Conservation (phyloP, 2,888 invertebrate species). For the Phengaris arion region DNA sequence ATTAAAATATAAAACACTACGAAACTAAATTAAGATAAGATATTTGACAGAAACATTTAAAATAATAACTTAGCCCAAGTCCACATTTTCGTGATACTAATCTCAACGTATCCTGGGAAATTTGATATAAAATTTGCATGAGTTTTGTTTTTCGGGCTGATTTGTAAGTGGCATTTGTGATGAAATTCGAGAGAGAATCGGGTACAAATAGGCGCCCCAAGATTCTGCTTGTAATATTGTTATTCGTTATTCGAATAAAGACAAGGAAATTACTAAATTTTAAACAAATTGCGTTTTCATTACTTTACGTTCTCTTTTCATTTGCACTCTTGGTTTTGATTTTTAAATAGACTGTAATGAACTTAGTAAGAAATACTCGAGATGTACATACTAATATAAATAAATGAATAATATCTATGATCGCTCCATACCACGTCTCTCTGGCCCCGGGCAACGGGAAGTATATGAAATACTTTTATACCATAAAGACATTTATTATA, state of each 20-base stretch:
- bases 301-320: neutral
- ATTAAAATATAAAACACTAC: too few species aligned
- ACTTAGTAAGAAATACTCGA: too few species aligned
- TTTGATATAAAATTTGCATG: constrained; percentile 53
- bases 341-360: too few species aligned
- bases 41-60: too few species aligned
- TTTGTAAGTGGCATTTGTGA: constrained; percentile 43
- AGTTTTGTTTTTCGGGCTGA: constrained; percentile 44
- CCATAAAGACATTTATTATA: too few species aligned
- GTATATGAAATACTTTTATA: too few species aligned
- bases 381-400: too few species aligned
- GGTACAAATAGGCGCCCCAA: neutral
- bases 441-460: too few species aligned
- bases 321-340: neutral
- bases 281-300: neutral
- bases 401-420: too few species aligned
- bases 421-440: too few species aligned
- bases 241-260: neutral
- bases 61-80: constrained; percentile 11
- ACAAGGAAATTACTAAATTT: neutral
- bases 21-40: too few species aligned
- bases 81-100: constrained; percentile 34
- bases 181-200: neutral
- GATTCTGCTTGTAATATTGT: constrained; percentile 2
- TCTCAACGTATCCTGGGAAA: constrained; percentile 43